phyloP scores from a whole-genome alignment of 2,888 invertebrate species.

The Laspeyria flexula region DNA sequence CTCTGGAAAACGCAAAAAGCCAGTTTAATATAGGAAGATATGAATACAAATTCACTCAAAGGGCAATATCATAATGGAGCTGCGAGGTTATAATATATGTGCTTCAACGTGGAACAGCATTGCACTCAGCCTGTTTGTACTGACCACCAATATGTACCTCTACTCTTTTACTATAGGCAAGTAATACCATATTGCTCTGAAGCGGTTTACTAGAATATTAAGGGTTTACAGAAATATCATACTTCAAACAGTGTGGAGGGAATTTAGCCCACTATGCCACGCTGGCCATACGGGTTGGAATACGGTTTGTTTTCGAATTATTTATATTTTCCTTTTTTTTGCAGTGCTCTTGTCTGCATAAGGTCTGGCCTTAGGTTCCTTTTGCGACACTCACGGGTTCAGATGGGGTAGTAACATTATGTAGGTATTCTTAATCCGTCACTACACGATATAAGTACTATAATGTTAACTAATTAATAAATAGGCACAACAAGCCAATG shows the following conservation, averaged over 20 bases:
- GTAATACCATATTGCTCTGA: slow-evolving; percentile 38
- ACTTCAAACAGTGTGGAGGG: too few species aligned
- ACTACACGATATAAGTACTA: too few species aligned
- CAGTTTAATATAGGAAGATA: slow-evolving; percentile 66
- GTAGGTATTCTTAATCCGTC: too few species aligned
- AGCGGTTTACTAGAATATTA: background rate
- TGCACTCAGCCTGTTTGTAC: slow-evolving; percentile 65
- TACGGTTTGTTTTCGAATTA: too few species aligned
- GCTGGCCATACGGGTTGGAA: too few species aligned
- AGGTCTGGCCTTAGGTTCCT: too few species aligned
- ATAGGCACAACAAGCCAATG: background rate
- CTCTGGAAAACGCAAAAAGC: slow-evolving; percentile 65
- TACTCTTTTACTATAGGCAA: slow-evolving; percentile 60
- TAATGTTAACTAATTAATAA: background rate
- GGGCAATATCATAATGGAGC: slow-evolving; percentile 84
- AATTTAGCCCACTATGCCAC: too few species aligned
- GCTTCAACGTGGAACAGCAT: slow-evolving; percentile 39
- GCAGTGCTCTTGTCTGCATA: too few species aligned
- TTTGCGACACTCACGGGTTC: too few species aligned
- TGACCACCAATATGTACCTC: slow-evolving; percentile 62
- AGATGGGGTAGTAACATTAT: too few species aligned
- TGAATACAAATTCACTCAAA: slow-evolving; percentile 80
- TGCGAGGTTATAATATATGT: slow-evolving; percentile 56
- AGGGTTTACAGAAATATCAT: too few species aligned
- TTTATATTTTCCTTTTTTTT: too few species aligned